Base-by-base conservation (phyloP, 1,140 invertebrate species). In the Rhagoletis zephyria region DNA sequence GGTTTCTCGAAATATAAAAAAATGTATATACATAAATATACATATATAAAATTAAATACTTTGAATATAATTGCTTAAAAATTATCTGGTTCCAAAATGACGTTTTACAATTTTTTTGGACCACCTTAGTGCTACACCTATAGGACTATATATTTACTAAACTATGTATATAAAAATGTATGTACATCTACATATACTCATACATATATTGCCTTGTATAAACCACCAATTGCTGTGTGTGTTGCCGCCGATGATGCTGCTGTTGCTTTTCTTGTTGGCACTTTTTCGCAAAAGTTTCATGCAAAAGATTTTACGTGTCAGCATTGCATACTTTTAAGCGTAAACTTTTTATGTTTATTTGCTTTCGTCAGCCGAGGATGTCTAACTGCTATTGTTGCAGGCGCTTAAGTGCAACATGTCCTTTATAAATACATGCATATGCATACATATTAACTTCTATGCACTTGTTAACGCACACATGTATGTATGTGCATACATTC, bases 291-390 rank as follows among this genome's bases (percentile, higher is more conserved):
- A 74, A 74, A 74, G 67, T 74, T 74, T 74, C 67, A 16, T 48
- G 40, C 67, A 74, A 74, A 30, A 74, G 67, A 74, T 74, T 74
- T 74, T 74, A 74, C 67, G 67, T 74, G 67, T 74, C 67, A 74
- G 67, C 67, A 63, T 63, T 16, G 61, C 61, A 63, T 63, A 63
- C 12, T 63, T 63, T 63, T 63, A 14, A 63, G 16, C 61, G 42
- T 74, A 48, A 74, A 74, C 42, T 74, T 74, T 74, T 74, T 74
- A 74, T 74, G 67, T 74, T 74, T 45, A 74, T 74, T 74, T 74
- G 67, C 67, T 45, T 45, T 74, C 67, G 67, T 40, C 67, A 16
- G 19, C 10, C 7, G n/a, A 30, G 64, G 40, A 67, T 67, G 40
- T 45, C 67, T 74, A 74, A 74, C 67, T 16, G 42, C 67, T 14